phyloP scores from a whole-genome alignment of 2,797 vertebrate species.

The Leuciscus waleckii region DNA sequence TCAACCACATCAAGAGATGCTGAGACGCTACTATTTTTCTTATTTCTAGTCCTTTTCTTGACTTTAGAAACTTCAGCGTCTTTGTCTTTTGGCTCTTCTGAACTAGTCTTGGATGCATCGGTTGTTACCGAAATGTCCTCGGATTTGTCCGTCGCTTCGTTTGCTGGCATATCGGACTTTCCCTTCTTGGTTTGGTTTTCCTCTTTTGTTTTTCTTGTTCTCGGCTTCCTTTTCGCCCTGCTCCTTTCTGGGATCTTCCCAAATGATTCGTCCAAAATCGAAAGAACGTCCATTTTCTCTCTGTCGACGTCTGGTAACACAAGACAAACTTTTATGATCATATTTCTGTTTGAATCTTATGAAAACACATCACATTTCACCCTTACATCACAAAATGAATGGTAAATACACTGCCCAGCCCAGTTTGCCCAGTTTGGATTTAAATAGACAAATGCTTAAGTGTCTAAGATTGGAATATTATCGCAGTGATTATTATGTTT shows the following conservation, averaged over 20 bases:
- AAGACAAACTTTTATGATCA: not conserved
- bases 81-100: conserved; percentile 15
- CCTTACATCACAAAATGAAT: not conserved
- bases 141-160: conserved; percentile 19
- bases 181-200: not conserved
- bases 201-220: conserved; percentile 23
- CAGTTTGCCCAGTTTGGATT: too few species aligned
- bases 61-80: not conserved
- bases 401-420: too few species aligned
- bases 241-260: conserved; percentile 53
- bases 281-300: conserved; percentile 74
- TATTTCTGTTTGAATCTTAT: not conserved
- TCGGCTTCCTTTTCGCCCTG: not conserved
- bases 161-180: conserved; percentile 18
- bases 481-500: too few species aligned
- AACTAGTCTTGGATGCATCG: not conserved
- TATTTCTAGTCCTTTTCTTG: not conserved
- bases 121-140: not conserved
- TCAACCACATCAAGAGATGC: not conserved
- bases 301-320: conserved; percentile 68
- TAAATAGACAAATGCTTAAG: too few species aligned
- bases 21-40: not conserved
- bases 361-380: not conserved
- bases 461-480: too few species aligned
- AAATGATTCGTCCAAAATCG: conserved; percentile 40